These are phyloP conservation scores for Gasteruption jaculator DNA, from an alignment of 2,888 invertebrate species.

Conservation along the genomic window DNA sequence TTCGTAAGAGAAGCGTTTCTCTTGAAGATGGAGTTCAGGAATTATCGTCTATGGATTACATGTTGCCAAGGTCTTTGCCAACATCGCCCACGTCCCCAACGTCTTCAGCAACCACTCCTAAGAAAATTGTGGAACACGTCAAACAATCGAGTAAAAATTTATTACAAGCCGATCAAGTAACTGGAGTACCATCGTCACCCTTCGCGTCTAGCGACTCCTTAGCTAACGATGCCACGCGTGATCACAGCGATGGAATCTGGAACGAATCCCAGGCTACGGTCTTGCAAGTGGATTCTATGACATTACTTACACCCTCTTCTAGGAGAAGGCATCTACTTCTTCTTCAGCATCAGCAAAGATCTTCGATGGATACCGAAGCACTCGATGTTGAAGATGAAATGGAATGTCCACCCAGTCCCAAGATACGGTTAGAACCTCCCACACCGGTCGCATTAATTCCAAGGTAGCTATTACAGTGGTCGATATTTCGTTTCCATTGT, in stretches of 20 bases:
- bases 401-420: conserved; percentile 40
- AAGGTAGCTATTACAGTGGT: conserved; percentile 29
- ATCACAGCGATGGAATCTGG: conserved; percentile 85
- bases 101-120: too few species aligned
- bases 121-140: too few species aligned
- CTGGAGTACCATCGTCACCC: conserved; percentile 59
- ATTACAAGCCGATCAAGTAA: too few species aligned
- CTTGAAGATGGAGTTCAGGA: conserved; percentile 59
- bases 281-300: conserved; percentile 67
- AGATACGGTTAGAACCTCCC: conserved; percentile 41
- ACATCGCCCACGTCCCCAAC: conserved; percentile 58
- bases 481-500: not conserved
- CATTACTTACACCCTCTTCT: conserved; percentile 72
- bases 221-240: conserved; percentile 72
- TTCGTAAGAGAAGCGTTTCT: conserved; percentile 71
- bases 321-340: conserved; percentile 72
- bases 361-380: conserved; percentile 80
- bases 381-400: conserved; percentile 60
- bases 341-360: conserved; percentile 79
- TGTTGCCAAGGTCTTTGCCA: conserved; percentile 60
- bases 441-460: conserved; percentile 36
- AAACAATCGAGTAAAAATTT: too few species aligned
- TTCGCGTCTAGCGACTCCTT: conserved; percentile 82
- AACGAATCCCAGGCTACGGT: conserved; percentile 86
- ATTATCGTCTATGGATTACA: conserved; percentile 46